These are phyloP conservation scores for Lontra canadensis DNA, from an alignment of 2,113 vertebrate genomes.

Conservation along the genomic window DNA sequence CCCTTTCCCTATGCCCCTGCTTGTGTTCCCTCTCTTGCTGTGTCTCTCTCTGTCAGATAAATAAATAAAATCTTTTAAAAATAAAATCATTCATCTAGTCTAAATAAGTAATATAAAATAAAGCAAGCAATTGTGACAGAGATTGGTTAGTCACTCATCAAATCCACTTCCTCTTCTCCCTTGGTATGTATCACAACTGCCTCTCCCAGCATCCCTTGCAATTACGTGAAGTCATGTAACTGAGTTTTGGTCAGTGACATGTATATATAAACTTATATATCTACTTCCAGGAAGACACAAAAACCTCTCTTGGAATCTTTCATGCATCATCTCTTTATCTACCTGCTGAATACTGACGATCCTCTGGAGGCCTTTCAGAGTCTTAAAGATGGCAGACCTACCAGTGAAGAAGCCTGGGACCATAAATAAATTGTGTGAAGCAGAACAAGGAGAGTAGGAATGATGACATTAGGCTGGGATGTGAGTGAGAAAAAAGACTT, in stretches of 20 bases:
- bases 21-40: too few relatives aligned
- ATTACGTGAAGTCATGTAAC: background rate
- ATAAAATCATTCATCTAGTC: background rate
- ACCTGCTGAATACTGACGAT: background rate
- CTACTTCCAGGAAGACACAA: background rate
- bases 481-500: background rate
- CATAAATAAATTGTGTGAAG: background rate
- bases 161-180: background rate
- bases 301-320: background rate
- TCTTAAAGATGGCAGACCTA: background rate
- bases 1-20: too few relatives aligned
- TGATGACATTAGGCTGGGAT: background rate
- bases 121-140: background rate
- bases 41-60: too few relatives aligned
- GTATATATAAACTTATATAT: background rate
- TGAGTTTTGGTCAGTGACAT: background rate
- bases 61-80: too few relatives aligned
- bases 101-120: conserved; percentile 15
- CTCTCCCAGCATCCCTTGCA: background rate
- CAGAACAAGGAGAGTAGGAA: background rate
- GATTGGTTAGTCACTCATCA: background rate
- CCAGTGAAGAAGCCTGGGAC: background rate
- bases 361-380: background rate
- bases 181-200: background rate
- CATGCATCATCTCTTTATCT: background rate